These are phyloP conservation scores for Wasmannia auropunctata DNA, from an alignment of 1,140 invertebrate species.

Conservation along the genomic window DNA sequence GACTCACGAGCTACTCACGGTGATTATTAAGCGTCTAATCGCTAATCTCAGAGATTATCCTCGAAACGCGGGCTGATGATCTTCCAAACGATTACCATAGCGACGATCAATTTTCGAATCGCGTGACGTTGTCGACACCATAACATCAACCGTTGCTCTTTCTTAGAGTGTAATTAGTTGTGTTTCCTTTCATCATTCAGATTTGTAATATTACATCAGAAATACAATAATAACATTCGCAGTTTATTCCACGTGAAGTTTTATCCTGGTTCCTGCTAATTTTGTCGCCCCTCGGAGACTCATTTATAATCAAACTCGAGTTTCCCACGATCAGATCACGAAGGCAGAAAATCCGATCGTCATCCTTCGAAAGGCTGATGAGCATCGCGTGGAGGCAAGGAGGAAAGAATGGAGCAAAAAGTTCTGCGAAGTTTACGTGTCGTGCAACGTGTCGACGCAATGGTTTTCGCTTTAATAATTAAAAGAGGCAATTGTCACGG, in stretches of 20 bases:
- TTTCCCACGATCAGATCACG: neutral
- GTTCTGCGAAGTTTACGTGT: slow-evolving; percentile 42
- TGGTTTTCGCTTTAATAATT: slow-evolving; percentile 58
- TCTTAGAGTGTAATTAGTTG: neutral
- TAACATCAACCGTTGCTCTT: neutral
- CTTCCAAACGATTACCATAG: neutral
- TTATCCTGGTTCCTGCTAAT: neutral
- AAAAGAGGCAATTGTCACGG: slow-evolving; percentile 63
- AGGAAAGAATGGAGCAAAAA: neutral
- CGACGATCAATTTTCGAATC: slow-evolving; percentile 49
- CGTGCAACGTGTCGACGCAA: slow-evolving; percentile 51
- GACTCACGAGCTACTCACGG: slow-evolving; percentile 34
- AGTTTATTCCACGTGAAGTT: neutral
- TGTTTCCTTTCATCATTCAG: neutral
- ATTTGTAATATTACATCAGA: neutral
- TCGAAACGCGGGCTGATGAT: slow-evolving; percentile 2
- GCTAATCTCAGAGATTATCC: slow-evolving; percentile 56
- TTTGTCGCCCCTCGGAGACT: neutral
- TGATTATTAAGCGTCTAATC: slow-evolving; percentile 68
- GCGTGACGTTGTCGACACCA: slow-evolving; percentile 23
- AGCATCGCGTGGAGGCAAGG: neutral
- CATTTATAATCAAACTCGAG: neutral
- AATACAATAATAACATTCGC: neutral
- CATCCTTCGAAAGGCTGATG: neutral
- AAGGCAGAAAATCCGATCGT: slow-evolving; percentile 40